Evolutionary conservation across 2,888 invertebrate species (phyloP).

Genomic region (Stenoptilia bipunctidactyla): DNA sequence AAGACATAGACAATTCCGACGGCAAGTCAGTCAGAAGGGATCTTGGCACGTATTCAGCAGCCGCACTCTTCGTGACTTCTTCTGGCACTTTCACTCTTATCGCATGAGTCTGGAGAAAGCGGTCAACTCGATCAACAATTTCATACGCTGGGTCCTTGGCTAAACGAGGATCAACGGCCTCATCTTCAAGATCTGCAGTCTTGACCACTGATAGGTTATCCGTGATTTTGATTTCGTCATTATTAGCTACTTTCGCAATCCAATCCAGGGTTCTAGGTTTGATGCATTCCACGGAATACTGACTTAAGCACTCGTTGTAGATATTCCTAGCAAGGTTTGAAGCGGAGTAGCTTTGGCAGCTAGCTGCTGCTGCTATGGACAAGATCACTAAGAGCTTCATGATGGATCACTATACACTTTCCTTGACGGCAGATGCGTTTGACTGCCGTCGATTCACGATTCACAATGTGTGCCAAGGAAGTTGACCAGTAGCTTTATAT

Average conservation of each 20-base stretch:
- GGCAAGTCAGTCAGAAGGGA: conserved; percentile 74
- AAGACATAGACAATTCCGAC: conserved; percentile 77
- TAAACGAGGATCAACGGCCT: conserved; percentile 52
- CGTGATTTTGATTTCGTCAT: conserved; percentile 80
- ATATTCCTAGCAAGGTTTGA: conserved; percentile 75
- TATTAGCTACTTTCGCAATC: conserved; percentile 75
- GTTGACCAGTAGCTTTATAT: conserved; percentile 67
- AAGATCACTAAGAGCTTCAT: conserved; percentile 53
- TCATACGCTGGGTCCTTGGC: conserved; percentile 67
- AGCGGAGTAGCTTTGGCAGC: conserved; percentile 65
- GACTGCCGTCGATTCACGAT: conserved; percentile 47
- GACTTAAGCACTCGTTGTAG: conserved; percentile 76
- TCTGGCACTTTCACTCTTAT: conserved; percentile 81
- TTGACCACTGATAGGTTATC: conserved; percentile 81
- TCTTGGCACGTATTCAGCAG: conserved; percentile 74
- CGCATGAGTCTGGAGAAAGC: conserved; percentile 82
- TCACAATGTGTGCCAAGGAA: conserved; percentile 63
- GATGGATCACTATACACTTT: conserved; percentile 35
- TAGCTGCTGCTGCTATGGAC: conserved; percentile 40
- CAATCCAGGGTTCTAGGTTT: conserved; percentile 84
- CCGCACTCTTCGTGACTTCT: conserved; percentile 68
- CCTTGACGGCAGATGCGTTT: conserved; percentile 51
- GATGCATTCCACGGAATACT: conserved; percentile 79
- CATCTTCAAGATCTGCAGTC: conserved; percentile 62
- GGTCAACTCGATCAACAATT: conserved; percentile 80